These are phyloP conservation scores for Halocynthia aurantium DNA, from an alignment of 23 tunicate genomes.

Conservation along the genomic window DNA sequence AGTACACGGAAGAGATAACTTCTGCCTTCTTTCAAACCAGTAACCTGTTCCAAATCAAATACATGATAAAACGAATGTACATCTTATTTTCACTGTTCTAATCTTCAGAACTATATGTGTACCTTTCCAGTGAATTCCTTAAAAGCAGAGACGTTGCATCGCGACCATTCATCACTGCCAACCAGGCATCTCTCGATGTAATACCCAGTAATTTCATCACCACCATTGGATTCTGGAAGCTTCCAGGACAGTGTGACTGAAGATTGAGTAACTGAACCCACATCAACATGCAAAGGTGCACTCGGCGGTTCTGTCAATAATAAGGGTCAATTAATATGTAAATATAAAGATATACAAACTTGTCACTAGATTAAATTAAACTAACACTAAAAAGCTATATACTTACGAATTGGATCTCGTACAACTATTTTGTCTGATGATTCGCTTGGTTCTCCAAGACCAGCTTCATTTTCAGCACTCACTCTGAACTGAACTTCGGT, in stretches of 20 bases:
- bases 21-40: slow-evolving; percentile 81
- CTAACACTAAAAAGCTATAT: slow-evolving; percentile 4
- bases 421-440: slow-evolving; percentile 19
- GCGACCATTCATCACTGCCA: slow-evolving; percentile 86
- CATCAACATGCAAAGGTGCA: slow-evolving; percentile 46
- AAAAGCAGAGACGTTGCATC: slow-evolving; percentile 80
- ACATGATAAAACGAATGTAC: neutral
- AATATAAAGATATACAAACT: neutral
- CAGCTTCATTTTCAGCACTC: slow-evolving; percentile 92
- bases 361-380: neutral
- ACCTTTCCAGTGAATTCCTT: slow-evolving; percentile 48
- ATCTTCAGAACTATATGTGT: neutral
- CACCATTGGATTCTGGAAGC: slow-evolving; percentile 74
- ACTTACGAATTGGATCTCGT: slow-evolving; percentile 72
- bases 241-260: slow-evolving; percentile 66
- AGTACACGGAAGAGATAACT: slow-evolving; percentile 69
- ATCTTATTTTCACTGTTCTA: too few species aligned
- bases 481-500: slow-evolving; percentile 86
- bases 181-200: slow-evolving; percentile 81
- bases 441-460: slow-evolving; percentile 60
- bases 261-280: slow-evolving; percentile 33
- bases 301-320: slow-evolving; percentile 52
- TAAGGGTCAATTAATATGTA: neutral
- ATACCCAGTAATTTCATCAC: slow-evolving; percentile 71
- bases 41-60: slow-evolving; percentile 25